A percentile compares a stretch with the other conserved stretches of the same genome.
Conservation (phyloP, 2,797 vertebrate species). For the Falco novaeseelandiae region DNA sequence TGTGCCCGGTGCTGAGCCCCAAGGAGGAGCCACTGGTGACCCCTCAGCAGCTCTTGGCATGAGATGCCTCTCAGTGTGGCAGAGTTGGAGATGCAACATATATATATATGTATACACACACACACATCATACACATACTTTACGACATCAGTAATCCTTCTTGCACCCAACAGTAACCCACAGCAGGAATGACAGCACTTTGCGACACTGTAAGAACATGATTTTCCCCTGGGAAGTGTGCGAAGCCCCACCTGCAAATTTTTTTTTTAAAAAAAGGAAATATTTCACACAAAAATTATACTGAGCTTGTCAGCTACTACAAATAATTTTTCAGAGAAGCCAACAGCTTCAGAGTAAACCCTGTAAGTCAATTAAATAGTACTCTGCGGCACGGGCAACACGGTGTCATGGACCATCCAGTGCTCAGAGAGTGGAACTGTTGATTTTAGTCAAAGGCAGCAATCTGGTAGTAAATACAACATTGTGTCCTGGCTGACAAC, state of each 20-base stretch:
- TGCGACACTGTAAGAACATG: not conserved
- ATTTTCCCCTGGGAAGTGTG: not conserved
- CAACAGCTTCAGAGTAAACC: constrained; percentile 5
- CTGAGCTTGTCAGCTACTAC: not conserved
- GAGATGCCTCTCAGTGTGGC: not conserved
- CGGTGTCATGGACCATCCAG: not conserved
- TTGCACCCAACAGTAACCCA: not conserved
- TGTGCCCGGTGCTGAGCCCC: not conserved
- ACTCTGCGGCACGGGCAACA: accelerated
- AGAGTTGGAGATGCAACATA: accelerated
- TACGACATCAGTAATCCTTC: not conserved
- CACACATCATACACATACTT: not conserved
- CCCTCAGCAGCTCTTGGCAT: not conserved
- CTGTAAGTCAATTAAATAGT: not conserved
- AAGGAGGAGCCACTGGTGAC: not conserved
- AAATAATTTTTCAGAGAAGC: not conserved
- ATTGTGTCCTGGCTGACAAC: not conserved
- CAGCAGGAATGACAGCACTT: not conserved
- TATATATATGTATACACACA: not conserved
- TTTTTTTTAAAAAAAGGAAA: not conserved
- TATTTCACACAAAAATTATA: not conserved
- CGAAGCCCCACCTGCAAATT: not conserved
- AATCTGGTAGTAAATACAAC: not conserved
- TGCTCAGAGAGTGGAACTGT: not conserved
- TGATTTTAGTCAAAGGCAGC: constrained; percentile 1